These are phyloP conservation scores for Epinotia demarniana DNA, from an alignment of 2,888 invertebrate genomes.

Conservation along the genomic window DNA sequence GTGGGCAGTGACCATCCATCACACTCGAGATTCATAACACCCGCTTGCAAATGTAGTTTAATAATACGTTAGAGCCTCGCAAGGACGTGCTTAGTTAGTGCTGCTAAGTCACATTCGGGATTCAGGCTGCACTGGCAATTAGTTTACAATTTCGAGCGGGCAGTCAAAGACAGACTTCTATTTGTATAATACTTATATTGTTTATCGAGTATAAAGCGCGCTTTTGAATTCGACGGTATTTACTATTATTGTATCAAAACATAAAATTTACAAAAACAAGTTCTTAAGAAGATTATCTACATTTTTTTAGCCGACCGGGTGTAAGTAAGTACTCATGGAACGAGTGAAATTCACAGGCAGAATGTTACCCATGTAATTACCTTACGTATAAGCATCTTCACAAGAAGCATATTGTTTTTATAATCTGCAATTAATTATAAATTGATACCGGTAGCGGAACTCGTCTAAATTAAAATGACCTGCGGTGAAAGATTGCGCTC, in stretches of 20 bases:
- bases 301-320: no score
- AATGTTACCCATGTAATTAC: not conserved
- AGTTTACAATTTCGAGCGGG: conserved; percentile 33
- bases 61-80: conserved; percentile 64
- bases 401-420: no score
- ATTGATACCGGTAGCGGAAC: no score
- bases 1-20: conserved; percentile 68
- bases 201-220: not conserved
- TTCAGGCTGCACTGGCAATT: conserved; percentile 36
- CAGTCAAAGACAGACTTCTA: conserved; percentile 20
- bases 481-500: no score
- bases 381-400: not conserved
- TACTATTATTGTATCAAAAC: no score
- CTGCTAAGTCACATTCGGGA: conserved; percentile 38
- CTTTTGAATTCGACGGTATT: no score
- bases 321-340: not conserved
- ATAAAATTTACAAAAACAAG: no score
- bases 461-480: no score
- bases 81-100: conserved; percentile 41
- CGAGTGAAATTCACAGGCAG: not conserved
- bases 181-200: not conserved
- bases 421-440: no score
- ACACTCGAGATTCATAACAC: conserved; percentile 76
- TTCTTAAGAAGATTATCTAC: no score
- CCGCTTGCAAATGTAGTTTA: conserved; percentile 68